These are phyloP conservation scores for Sarcophaga bullata DNA, from an alignment of 1,140 invertebrate species.

Conservation along the genomic window DNA sequence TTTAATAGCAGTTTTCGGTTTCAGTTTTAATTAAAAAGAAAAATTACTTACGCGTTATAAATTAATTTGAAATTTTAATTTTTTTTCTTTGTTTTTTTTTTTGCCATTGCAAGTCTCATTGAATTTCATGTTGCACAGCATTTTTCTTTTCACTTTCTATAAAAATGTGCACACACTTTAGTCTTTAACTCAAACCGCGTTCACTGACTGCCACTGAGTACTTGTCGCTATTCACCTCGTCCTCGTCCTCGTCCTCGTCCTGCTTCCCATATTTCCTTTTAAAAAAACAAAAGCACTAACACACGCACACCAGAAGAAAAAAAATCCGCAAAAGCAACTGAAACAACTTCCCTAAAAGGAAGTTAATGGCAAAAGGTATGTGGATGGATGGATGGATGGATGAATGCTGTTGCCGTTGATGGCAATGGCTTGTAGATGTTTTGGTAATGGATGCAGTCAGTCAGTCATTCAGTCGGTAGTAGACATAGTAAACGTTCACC, in stretches of 20 bases:
- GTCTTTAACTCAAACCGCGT: no score
- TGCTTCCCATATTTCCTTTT: background rate
- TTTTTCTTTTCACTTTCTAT: conserved; percentile 24
- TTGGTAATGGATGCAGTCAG: background rate
- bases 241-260: background rate
- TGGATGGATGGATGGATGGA: background rate
- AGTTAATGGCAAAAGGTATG: background rate
- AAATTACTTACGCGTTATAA: background rate
- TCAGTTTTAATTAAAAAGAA: background rate
- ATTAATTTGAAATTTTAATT: conserved; percentile 12
- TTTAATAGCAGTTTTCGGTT: conserved; percentile 1
- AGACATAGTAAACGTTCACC: background rate
- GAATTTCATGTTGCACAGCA: background rate
- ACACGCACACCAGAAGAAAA: background rate
- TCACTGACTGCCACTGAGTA: no score
- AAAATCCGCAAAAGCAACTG: background rate
- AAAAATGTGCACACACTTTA: background rate
- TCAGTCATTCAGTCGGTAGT: background rate
- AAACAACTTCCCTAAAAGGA: conserved; percentile 4
- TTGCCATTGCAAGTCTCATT: background rate
- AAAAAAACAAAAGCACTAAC: background rate
- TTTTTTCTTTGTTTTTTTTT: background rate
- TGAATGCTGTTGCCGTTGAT: background rate
- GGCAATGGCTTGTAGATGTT: background rate
- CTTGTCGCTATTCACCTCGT: no score